A percentile compares a stretch with the other conserved stretches of the same genome.
These are phyloP conservation scores for Vanessa cardui DNA, from an alignment of 2,888 invertebrate species.

Conservation along the genomic window DNA sequence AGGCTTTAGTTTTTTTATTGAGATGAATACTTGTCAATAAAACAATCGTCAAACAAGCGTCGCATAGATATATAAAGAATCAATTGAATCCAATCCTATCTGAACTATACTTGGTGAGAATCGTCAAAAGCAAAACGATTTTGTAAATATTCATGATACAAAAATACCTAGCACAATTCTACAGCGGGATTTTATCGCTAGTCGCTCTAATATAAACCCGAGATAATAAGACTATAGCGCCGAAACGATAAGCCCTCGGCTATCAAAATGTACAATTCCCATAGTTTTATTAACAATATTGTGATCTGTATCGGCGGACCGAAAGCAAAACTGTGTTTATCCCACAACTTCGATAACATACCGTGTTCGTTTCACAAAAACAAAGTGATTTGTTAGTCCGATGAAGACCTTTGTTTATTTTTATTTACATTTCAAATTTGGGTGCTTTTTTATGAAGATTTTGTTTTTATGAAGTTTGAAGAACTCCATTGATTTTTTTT, in stretches of 20 bases:
- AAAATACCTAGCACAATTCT: background rate
- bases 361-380: conserved; percentile 53
- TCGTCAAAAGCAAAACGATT: background rate
- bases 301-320: conserved; percentile 18
- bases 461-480: conserved; percentile 21
- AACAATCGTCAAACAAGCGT: no score
- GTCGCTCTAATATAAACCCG: conserved; percentile 4
- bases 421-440: conserved; percentile 52
- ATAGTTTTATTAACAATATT: conserved; percentile 34
- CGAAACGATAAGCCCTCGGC: conserved; percentile 4
- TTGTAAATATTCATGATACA: background rate
- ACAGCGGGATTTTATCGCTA: conserved; percentile 1
- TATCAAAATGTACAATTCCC: conserved; percentile 26
- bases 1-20: no score
- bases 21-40: no score
- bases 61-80: no score
- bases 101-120: background rate
- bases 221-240: conserved; percentile 12
- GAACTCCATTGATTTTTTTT: conserved; percentile 9
- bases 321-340: conserved; percentile 53
- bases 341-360: conserved; percentile 46
- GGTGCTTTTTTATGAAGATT: conserved; percentile 27
- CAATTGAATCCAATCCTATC: background rate
- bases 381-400: conserved; percentile 68
- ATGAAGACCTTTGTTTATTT: conserved; percentile 65